A percentile compares a stretch with the other conserved stretches of the same genome.
phyloP scores from a whole-genome alignment of 2,888 invertebrate species.

The Anticlea derivata region DNA sequence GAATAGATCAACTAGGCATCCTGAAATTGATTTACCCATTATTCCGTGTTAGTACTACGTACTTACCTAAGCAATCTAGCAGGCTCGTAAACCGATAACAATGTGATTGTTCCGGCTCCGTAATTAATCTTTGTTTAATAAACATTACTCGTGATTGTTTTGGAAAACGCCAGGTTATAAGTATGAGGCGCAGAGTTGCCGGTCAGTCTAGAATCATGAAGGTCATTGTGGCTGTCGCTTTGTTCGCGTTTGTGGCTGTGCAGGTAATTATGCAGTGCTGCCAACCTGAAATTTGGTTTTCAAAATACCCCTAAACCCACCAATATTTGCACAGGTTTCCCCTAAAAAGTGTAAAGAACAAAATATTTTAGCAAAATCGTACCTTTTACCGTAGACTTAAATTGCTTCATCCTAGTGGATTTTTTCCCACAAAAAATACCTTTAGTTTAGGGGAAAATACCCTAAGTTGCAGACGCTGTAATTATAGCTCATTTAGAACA shows the following conservation, averaged over 20 bases:
- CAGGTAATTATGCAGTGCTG: conserved; percentile 52
- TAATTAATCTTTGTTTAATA: conserved; percentile 32
- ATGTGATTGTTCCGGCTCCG: conserved; percentile 31
- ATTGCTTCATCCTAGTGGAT: too few species aligned
- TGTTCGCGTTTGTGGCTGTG: conserved; percentile 65
- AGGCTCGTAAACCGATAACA: conserved; percentile 27
- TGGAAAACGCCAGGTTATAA: conserved; percentile 53
- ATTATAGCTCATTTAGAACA: too few species aligned
- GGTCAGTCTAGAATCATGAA: conserved; percentile 55
- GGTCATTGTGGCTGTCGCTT: conserved; percentile 53
- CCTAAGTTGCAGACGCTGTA: too few species aligned
- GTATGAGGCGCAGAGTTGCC: conserved; percentile 27
- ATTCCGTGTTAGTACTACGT: too few species aligned
- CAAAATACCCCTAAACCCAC: too few species aligned
- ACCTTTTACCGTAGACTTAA: too few species aligned
- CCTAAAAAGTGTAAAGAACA: too few species aligned
- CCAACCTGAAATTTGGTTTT: too few species aligned
- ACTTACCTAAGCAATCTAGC: conserved; percentile 11
- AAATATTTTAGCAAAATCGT: too few species aligned
- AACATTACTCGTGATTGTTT: conserved; percentile 35
- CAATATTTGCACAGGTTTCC: too few species aligned
- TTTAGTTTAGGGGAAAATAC: too few species aligned
- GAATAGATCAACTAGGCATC: conserved; percentile 3
- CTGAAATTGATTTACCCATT: conserved; percentile 9
- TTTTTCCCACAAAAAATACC: too few species aligned